Evolutionary conservation across 1,140 invertebrate species (phyloP).

Genomic region (Homarus americanus): DNA sequence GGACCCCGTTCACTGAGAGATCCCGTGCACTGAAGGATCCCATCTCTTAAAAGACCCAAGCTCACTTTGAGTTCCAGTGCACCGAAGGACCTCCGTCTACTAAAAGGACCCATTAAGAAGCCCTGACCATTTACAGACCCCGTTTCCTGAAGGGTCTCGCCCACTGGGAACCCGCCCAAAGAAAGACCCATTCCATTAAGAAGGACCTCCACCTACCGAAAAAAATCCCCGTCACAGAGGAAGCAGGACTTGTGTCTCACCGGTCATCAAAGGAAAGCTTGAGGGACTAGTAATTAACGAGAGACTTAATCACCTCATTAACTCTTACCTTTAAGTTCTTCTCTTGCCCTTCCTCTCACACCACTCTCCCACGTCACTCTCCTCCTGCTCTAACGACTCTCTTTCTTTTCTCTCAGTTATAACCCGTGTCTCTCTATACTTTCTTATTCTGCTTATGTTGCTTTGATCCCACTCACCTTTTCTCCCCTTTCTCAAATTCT

Average conservation of each 20-base stretch:
- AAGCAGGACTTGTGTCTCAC: not conserved
- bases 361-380: not conserved
- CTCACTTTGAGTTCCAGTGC: no score
- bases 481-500: no score
- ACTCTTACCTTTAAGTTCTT: not conserved
- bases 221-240: not conserved
- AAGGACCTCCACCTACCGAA: not conserved
- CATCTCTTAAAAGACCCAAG: no score
- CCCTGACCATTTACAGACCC: no score
- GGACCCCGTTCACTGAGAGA: no score
- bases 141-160: not conserved
- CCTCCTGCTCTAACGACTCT: not conserved
- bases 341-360: not conserved
- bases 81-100: no score
- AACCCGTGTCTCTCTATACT: not conserved
- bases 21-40: no score
- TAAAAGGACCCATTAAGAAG: no score
- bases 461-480: no score
- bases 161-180: not conserved
- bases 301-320: not conserved
- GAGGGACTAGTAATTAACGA: not conserved
- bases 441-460: no score
- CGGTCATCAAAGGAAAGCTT: not conserved
- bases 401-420: not conserved
- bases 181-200: no score